Conservation (phyloP, 2,888 invertebrate species). For the Sicus ferrugineus region DNA sequence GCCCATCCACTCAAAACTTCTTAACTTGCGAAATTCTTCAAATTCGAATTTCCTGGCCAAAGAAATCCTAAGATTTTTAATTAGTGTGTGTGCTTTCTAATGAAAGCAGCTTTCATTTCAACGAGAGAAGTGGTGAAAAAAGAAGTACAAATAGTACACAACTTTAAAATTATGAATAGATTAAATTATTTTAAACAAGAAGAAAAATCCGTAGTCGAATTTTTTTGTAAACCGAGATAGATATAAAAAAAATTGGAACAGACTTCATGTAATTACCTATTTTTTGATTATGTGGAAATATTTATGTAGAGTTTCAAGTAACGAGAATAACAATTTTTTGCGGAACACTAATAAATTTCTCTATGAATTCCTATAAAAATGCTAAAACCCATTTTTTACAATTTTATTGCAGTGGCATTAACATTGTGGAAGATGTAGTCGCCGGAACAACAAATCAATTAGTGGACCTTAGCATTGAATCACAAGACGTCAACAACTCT, state of each 20-base stretch:
- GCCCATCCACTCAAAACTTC: too few relatives aligned
- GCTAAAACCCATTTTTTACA: not conserved
- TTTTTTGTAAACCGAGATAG: not conserved
- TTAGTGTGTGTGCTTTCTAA: not conserved
- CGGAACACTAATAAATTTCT: not conserved
- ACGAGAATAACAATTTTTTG: not conserved
- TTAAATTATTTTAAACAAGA: not conserved
- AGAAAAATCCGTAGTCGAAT: not conserved
- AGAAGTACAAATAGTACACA: not conserved
- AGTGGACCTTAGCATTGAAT: constrained; percentile 63
- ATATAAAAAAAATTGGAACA: not conserved
- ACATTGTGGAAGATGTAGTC: constrained; percentile 60
- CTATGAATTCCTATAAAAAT: not conserved
- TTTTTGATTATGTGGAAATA: not conserved
- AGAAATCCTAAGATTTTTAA: not conserved
- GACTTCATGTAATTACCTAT: not conserved
- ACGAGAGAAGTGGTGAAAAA: not conserved
- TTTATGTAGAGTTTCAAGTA: not conserved
- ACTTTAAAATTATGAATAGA: not conserved
- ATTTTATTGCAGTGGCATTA: constrained; percentile 56
- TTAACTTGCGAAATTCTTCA: too few relatives aligned
- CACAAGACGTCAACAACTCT: constrained; percentile 59
- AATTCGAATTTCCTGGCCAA: not conserved
- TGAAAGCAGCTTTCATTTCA: not conserved
- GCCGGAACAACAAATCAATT: constrained; percentile 60